Base-by-base conservation (phyloP, 2,888 invertebrate species). In the Crematogaster levior region DNA sequence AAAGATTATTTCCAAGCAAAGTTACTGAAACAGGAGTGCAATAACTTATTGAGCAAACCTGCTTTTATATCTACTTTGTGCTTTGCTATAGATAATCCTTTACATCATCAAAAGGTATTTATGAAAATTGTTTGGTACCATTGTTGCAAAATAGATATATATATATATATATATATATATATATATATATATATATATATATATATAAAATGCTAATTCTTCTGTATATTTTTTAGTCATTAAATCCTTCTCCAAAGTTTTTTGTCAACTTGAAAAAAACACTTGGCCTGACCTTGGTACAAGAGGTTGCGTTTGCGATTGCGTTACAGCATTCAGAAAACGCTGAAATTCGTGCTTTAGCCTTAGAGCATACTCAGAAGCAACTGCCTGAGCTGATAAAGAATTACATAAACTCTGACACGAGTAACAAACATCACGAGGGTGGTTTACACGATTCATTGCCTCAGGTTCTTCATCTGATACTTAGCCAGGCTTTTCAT, bases 301-400 rank as follows among this genome's bases (percentile, higher is more conserved):
- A 98, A 95, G 99, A 99, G 96, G 97, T 98, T 92, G 97, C 98
- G 72, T 97, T 99, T 95, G 98, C 98, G 82, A 95, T 99, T 92
- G 97, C 98, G 85, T 95, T 99, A 88, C 96, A 97, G 90, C 97
- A 98, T 93, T 98, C 98, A 24, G 96, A 96, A 61, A 97, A 97
- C 94, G 93, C 96, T 66, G 98, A 98, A 91, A 96, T 97, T 82
- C 96, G 96, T 85, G 95, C 95, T 89, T 95, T 97, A 92, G 97
- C 98, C 40, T 95, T 96, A 90, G 97, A 97, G 91, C 98, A 98
- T 94, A 95, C 98, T 83, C 97, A 97, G 93, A 96, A 96, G 94
- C 97, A 97, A 94, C 96, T 99, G 87, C 97, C 98, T 83, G 97
- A 97, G 93, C 96, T 99, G 86, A 97, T 98, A 74, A 97, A 97